Conservation (phyloP, 2,797 vertebrate genomes). For the Sebastolobus alascanus region DNA sequence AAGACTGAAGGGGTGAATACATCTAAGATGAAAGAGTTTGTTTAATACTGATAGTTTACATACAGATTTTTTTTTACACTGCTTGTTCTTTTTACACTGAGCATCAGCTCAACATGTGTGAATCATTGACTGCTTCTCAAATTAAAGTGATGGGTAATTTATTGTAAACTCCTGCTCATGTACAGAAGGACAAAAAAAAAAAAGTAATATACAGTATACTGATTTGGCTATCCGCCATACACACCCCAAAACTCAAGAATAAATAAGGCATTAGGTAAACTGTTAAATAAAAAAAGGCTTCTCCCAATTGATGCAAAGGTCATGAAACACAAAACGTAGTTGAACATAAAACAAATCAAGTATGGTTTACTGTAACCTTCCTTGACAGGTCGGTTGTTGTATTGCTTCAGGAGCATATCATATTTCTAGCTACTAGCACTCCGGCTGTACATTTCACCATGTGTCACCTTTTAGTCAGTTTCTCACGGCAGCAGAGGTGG, state of each 20-base stretch:
- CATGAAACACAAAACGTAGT: constrained; percentile 49
- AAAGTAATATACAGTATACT: constrained; percentile 34
- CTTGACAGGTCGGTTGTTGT: constrained; percentile 44
- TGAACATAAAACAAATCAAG: constrained; percentile 59
- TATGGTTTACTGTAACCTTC: constrained; percentile 48
- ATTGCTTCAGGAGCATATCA: constrained; percentile 66
- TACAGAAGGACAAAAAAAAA: constrained; percentile 58
- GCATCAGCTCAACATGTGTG: constrained; percentile 33
- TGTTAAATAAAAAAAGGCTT: constrained; percentile 55
- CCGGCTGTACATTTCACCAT: constrained; percentile 34
- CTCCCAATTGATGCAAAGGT: constrained; percentile 39
- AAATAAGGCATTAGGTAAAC: constrained; percentile 83
- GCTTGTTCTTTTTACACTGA: constrained; percentile 26
- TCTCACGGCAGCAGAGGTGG: constrained; percentile 16
- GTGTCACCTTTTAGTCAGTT: constrained; percentile 35
- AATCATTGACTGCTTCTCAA: constrained; percentile 35
- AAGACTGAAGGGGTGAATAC: neutral
- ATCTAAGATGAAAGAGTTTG: constrained; percentile 45
- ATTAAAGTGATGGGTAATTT: constrained; percentile 43
- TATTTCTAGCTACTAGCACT: constrained; percentile 57
- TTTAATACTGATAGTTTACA: constrained; percentile 70
- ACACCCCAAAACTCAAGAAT: constrained; percentile 61
- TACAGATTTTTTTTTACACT: constrained; percentile 41
- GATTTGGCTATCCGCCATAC: constrained; percentile 51
- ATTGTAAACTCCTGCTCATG: constrained; percentile 66